Evolutionary conservation across 2,113 vertebrate species (phyloP).

Genomic region (Nanorana parkeri): DNA sequence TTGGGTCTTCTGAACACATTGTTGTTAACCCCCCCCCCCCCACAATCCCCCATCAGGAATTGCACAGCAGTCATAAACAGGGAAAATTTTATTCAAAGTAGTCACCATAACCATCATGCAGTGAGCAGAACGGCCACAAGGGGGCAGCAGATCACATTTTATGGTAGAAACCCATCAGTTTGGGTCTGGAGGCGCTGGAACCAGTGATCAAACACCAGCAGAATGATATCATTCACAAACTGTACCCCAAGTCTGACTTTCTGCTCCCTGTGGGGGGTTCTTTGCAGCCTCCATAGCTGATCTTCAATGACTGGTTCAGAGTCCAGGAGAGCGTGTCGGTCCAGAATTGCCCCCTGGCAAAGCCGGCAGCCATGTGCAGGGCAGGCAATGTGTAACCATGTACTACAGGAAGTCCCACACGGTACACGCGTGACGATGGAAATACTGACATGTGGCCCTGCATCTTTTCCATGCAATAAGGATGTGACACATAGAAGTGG

Average conservation of each 20-base stretch:
- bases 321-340: no score
- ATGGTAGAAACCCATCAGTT: not conserved
- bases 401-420: no score
- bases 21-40: no score
- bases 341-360: no score
- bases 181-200: not conserved
- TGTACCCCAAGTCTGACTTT: not conserved
- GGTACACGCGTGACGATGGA: not conserved
- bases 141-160: not conserved
- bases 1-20: no score
- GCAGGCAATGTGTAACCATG: no score
- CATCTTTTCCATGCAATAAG: constrained; percentile 12
- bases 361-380: no score
- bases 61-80: not conserved
- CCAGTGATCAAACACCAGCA: not conserved
- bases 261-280: not conserved
- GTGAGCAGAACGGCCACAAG: not conserved
- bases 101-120: not conserved
- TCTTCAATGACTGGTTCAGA: no score
- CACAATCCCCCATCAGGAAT: not conserved
- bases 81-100: not conserved
- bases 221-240: not conserved
- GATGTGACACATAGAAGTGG: not conserved
- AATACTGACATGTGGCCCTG: not conserved
- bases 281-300: not conserved